Base-by-base conservation (phyloP, 2,888 invertebrate species). In the Drosophila cracens region DNA sequence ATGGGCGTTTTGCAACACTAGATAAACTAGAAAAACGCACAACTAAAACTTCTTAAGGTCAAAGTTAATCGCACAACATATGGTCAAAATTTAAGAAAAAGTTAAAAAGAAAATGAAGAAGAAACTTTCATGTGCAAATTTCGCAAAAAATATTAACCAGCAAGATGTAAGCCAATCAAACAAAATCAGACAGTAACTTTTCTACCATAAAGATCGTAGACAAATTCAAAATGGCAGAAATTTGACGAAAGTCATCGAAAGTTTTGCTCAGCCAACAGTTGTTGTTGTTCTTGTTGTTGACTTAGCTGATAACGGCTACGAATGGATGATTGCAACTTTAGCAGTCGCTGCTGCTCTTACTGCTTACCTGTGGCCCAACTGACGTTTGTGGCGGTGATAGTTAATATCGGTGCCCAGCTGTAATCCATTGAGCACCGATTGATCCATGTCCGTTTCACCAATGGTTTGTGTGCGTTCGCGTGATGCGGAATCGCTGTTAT, bases 321-420 rank as follows among this genome's bases (percentile, higher is more conserved):
- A 49, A 46, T 27, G 29, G 29, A 40, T 11, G 36, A 38, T 46
- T 53, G 48, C 21, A 25, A 18, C 0, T 40, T 21, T 38, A 36
- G 25, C 25, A 27, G 29, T 38, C 27, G 21, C n/a, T 21, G 49
- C 21, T 36, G 25, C 21, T 31, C 27, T 16, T 25, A 3, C 13
- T 57, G 46, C 89, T 92, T 86, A 93, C 93, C 93, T 93, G 87
- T 93, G 93, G 68, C 90, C 90, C 76, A 92, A 79, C 77, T 92
- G 91, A 57, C 93, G 88, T 68, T 93, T 93, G 70, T 92, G 92
- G 33, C 91, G 91, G 31, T 91, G 89, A 46, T 88, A 87, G 56
- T 52, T 69, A 49, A 72, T 67, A 38, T 83, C 79, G 7, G 77
- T 64, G 53, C 59, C 59, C 56, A 70, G 36, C 4, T 75, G 68